Evolutionary conservation across 2,888 invertebrate species (phyloP).

Genomic region (Melieria omissa): DNA sequence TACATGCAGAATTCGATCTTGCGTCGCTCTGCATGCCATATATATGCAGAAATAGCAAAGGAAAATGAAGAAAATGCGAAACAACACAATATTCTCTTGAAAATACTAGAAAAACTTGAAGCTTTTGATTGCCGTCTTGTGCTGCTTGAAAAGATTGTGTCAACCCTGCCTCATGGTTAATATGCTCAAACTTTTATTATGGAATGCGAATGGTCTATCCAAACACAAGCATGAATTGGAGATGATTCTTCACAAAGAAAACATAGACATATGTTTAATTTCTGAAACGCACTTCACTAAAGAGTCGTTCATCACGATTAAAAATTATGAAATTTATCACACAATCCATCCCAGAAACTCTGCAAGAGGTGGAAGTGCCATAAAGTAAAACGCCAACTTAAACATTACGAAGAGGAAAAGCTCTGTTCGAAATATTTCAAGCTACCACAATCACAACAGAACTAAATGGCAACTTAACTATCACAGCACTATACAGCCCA

Average conservation of each 20-base stretch:
- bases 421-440: neutral
- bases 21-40: too few species aligned
- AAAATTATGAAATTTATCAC: neutral
- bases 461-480: neutral
- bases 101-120: too few species aligned
- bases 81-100: too few species aligned
- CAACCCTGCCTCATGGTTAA: too few species aligned
- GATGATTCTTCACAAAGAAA: neutral
- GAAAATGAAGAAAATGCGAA: too few species aligned
- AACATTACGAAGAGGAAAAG: neutral
- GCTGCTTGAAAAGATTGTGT: too few species aligned
- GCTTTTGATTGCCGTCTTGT: too few species aligned
- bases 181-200: neutral
- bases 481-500: too few species aligned
- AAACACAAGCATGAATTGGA: slow-evolving; percentile 6
- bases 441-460: neutral
- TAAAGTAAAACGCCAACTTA: neutral
- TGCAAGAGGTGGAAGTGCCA: neutral
- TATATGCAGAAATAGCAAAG: too few species aligned
- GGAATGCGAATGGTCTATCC: neutral
- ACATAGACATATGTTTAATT: slow-evolving; percentile 4
- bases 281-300: neutral
- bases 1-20: too few species aligned
- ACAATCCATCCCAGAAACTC: neutral
- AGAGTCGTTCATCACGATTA: neutral